Base-by-base conservation (phyloP, 1,140 invertebrate species). In the Drosophila carrolli region DNA sequence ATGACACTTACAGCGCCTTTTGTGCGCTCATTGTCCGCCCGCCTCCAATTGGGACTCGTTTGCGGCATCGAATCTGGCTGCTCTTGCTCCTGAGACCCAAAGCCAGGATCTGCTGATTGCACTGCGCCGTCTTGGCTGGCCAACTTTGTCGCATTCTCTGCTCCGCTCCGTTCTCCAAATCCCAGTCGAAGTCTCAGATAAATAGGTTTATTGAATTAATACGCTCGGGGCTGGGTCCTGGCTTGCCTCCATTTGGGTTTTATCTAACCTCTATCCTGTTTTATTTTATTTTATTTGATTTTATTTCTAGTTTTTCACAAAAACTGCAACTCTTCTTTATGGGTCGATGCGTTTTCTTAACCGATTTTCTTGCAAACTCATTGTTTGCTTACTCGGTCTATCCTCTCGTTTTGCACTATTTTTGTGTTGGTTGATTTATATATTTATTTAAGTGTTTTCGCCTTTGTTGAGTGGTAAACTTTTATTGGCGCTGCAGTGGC, bases 191-290 rank as follows among this genome's bases (percentile, higher is more conserved):
- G 68, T 58, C 61, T 58, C 75, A 80, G 67, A 86, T 86, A 86
- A 86, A 86, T 88, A 86, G 83, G 83, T 88, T 86, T 86, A 86
- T 86, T 86, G 83, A 86, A 86, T 86, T 86, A 86, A 86, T 88
- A 65, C 83, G 58, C 76, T 71, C 29, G 79, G 63, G 75, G 51
- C n/a, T 47, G 63, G 44, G 40, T 32, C 32, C 50, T 38, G 13
- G 44, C 19, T 16, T 37, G 27, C 50, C 59, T 68, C 29, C 47
- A 35, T 50, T 51, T 35, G 59, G 63, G 46, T 35, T 32, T 32
- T 29, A 46, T 74, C 32, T 44, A 40, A 71, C 58, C 55, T 51
- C 10, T 41, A 41, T 37, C 5, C 35, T 38, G 51, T 51, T 51
- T 16, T 4, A 10, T 50, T 66, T 67, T 62, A 51, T 44, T 67